These are phyloP conservation scores for Sialia sialis DNA, from an alignment of 2,113 vertebrate genomes.

Conservation along the genomic window DNA sequence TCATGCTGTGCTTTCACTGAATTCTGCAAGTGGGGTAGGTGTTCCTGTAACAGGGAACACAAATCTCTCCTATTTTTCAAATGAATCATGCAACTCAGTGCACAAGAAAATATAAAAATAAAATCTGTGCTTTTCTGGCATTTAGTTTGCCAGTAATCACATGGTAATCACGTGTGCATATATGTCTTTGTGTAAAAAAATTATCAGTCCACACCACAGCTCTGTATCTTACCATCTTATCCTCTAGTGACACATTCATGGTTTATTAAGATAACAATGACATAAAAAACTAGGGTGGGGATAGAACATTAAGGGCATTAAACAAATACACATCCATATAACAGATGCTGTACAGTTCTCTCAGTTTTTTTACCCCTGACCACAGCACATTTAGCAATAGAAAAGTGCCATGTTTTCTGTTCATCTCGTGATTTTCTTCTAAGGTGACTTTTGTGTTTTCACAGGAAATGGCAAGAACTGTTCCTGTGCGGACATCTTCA, in stretches of 20 bases:
- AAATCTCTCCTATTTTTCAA: not conserved
- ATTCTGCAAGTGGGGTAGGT: not conserved
- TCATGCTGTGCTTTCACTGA: not conserved
- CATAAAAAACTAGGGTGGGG: not conserved
- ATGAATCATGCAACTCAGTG: not conserved
- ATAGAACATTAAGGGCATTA: not conserved
- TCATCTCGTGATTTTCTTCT: not conserved
- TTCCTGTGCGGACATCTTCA: constrained; percentile 61
- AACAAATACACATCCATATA: not conserved
- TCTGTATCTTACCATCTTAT: not conserved
- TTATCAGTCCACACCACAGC: not conserved
- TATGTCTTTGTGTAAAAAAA: not conserved
- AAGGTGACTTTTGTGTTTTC: not conserved
- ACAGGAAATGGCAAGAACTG: constrained; percentile 64
- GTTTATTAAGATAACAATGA: not conserved
- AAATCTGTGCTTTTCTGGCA: not conserved
- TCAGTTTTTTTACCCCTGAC: not conserved
- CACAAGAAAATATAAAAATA: not conserved
- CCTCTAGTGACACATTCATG: not conserved
- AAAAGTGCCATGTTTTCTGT: not conserved
- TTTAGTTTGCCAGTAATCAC: not conserved
- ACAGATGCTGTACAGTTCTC: not conserved
- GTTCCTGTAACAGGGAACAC: not conserved
- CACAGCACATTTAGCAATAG: not conserved
- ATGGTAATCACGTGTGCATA: not conserved